Conservation (phyloP, 1,140 invertebrate species). For the Zaprionus africanus region DNA sequence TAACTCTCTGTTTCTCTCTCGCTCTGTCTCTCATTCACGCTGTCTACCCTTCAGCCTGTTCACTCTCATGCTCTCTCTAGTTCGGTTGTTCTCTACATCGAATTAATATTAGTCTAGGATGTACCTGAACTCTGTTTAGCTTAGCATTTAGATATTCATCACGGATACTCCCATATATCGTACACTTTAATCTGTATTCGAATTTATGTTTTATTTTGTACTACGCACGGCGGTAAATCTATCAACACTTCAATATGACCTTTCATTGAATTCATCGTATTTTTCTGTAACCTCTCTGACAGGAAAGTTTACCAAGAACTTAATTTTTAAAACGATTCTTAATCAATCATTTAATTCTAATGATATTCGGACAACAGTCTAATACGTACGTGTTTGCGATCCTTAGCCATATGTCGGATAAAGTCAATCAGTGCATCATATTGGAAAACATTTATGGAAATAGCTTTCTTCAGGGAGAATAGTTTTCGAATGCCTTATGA, state of each 20-base stretch:
- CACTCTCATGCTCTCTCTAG: conserved; percentile 53
- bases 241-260: not conserved
- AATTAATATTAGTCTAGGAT: conserved; percentile 10
- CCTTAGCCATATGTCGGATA: not conserved
- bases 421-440: not conserved
- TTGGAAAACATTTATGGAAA: conserved; percentile 4
- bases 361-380: not conserved
- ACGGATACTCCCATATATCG: not conserved
- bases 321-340: not conserved
- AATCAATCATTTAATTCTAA: not conserved
- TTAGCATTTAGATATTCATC: not conserved
- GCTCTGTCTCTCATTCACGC: conserved; percentile 36
- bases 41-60: conserved; percentile 37
- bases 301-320: not conserved
- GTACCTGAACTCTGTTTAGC: not conserved
- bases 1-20: conserved; percentile 22
- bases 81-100: conserved; percentile 16
- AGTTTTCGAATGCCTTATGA: conserved; percentile 5
- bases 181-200: not conserved
- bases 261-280: not conserved
- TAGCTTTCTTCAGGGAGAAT: conserved; percentile 6
- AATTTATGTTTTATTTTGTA: not conserved
- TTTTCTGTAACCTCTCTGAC: not conserved
- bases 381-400: not conserved
- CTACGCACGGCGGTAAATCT: not conserved